Evolutionary conservation across 2,113 vertebrate species (phyloP), one percentile per base, ranked within the genome.

Genomic region (Microcebus tavaratra): DNA sequence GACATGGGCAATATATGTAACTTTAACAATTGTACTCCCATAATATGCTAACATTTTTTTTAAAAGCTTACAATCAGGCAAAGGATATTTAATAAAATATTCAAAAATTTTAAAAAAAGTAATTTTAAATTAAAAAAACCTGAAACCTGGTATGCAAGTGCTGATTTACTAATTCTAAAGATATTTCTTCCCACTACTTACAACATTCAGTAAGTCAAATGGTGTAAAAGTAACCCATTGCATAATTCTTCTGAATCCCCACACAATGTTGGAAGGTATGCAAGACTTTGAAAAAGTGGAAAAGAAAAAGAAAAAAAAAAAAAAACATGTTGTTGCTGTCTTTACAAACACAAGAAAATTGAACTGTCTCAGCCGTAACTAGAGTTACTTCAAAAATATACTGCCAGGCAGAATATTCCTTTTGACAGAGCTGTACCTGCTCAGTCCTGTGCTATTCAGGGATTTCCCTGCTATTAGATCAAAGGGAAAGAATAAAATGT

Each of bases 401-500:
- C 63, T 94, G 82, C 61, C 91, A 94, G 75, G 84, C 57, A 97
- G 93, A 98, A 95, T 84, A 98, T 98, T 98, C 82, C 21, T 97
- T 97, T 94, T 97, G 97, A 96, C 90, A 94, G 75, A 18, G 90
- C 76, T 96, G 68, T 57, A 82, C 93, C 98, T 97, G 75, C 68
- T 10, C 25, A 96, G 39, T 65, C 8, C 80, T 97, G 91, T 55
- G 59, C 59, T 95, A 29, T 95, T 59, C 65, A 86, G 87, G 5
- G 45, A 65, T 39, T 96, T 42, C 97, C 25, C 36, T 18, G 18
- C n/a, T 89, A 95, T 94, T 96, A 92, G 91, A 5, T 97, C 93
- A 97, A 97, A 96, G 45, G 59, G 61, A 96, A 95, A 79, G 20
- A 94, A 91, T 13, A 10, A 8, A 93, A 45, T 34, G 42, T 13